Percentiles rank a stretch among this genome's conserved stretches.
phyloP scores from a whole-genome alignment of 2,113 vertebrate species.

The Chamaea fasciata region DNA sequence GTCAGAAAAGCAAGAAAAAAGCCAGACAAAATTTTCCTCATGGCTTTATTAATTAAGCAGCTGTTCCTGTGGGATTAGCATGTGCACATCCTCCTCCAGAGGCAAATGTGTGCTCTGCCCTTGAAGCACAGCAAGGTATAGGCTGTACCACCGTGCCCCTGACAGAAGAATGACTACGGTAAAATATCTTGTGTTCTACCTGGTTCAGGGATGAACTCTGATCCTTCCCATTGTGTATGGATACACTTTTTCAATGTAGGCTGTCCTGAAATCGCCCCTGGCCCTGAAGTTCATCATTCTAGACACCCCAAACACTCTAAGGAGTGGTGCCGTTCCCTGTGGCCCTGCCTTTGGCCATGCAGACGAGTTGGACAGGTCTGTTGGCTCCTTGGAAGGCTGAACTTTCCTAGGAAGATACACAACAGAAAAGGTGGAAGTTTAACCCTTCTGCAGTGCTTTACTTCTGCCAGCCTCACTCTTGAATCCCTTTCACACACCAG shows the following conservation, averaged over 20 bases:
- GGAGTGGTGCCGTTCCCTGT: not conserved
- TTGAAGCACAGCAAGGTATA: not conserved
- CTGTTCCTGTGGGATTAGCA: not conserved
- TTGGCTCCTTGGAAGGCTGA: not conserved
- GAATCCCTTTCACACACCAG: not conserved
- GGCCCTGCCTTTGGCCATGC: not conserved
- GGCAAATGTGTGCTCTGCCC: not conserved
- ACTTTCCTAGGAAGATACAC: not conserved
- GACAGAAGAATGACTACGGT: not conserved
- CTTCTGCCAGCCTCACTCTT: not conserved
- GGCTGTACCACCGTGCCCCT: not conserved
- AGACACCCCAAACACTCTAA: not conserved
- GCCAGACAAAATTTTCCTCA: not conserved
- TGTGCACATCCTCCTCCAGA: not conserved
- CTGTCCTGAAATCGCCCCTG: not conserved
- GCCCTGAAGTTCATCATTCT: not conserved
- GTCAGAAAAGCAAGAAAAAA: not conserved
- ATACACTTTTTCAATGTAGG: not conserved
- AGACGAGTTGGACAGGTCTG: not conserved
- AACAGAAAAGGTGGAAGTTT: not conserved
- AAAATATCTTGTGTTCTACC: not conserved
- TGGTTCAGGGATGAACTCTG: not conserved
- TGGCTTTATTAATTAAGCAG: constrained; percentile 19
- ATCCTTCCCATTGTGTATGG: not conserved
- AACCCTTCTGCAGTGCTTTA: not conserved